A percentile compares a stretch with the other conserved stretches of the same genome.
phyloP scores from a whole-genome alignment of 2,113 vertebrate genomes.

The Talpa occidentalis region DNA sequence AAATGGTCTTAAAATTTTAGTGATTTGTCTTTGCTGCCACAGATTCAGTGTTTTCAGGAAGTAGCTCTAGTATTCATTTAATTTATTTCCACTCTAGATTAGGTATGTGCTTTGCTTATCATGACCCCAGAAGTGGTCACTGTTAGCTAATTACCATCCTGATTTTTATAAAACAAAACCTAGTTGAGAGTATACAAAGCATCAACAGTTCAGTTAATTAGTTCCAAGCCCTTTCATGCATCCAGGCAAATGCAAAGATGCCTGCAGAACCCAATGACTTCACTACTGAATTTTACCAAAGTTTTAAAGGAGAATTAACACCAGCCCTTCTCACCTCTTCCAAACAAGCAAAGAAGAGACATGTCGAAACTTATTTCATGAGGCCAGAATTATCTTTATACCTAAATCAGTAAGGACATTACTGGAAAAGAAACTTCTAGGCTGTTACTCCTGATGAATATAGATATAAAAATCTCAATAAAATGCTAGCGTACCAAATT shows the following conservation, averaged over 20 bases:
- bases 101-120: not conserved
- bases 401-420: not conserved
- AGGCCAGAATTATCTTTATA: not conserved
- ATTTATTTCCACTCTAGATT: not conserved
- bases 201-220: not conserved
- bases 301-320: not conserved
- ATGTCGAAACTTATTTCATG: not conserved
- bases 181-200: not conserved
- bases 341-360: not conserved
- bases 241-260: not conserved
- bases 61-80: not conserved
- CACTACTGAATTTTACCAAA: not conserved
- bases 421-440: not conserved
- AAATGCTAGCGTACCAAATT: not conserved
- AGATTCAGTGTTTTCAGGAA: constrained; percentile 12
- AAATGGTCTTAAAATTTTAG: not conserved
- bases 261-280: not conserved
- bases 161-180: not conserved
- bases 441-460: not conserved
- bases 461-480: not conserved
- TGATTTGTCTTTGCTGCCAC: not conserved
- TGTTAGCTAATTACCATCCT: not conserved
- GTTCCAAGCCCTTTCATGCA: not conserved
- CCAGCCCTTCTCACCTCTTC: not conserved
- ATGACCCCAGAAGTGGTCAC: not conserved